phyloP scores from a whole-genome alignment of 2,797 vertebrate genomes.

The Gastrophryne carolinensis region DNA sequence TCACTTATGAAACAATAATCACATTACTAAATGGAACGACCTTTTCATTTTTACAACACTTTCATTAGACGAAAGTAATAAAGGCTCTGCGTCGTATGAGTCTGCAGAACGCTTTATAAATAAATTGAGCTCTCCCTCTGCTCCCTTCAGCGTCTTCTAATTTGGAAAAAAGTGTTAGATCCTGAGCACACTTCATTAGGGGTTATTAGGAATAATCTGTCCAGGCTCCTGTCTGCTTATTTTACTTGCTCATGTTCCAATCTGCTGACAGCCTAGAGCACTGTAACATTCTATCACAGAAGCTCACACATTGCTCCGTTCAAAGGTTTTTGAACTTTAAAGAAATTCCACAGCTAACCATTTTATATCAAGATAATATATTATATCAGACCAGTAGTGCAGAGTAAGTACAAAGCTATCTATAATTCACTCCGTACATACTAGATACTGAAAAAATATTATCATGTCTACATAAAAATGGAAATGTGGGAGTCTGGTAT shows the following conservation, averaged over 20 bases:
- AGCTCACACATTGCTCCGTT: no score
- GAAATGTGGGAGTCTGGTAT: no score
- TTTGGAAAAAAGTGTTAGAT: conserved; percentile 5
- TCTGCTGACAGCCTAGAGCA: background rate
- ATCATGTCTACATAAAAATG: no score
- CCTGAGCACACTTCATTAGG: conserved; percentile 1
- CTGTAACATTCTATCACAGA: background rate
- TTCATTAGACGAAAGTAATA: background rate
- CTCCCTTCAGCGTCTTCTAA: background rate
- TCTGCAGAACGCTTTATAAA: conserved; percentile 1
- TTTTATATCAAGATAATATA: no score
- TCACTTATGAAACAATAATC: background rate
- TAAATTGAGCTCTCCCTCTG: background rate
- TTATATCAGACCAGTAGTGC: no score
- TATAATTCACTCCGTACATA: no score
- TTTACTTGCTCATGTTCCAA: background rate
- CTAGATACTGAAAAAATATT: no score
- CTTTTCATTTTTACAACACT: background rate
- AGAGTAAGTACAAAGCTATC: no score
- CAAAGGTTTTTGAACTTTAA: no score
- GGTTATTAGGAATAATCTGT: background rate
- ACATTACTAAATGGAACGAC: background rate
- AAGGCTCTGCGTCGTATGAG: background rate
- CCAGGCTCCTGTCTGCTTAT: background rate
- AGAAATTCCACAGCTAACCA: no score